phyloP scores from a whole-genome alignment of 2,797 vertebrate species.

The Sphaeramia orbicularis region DNA sequence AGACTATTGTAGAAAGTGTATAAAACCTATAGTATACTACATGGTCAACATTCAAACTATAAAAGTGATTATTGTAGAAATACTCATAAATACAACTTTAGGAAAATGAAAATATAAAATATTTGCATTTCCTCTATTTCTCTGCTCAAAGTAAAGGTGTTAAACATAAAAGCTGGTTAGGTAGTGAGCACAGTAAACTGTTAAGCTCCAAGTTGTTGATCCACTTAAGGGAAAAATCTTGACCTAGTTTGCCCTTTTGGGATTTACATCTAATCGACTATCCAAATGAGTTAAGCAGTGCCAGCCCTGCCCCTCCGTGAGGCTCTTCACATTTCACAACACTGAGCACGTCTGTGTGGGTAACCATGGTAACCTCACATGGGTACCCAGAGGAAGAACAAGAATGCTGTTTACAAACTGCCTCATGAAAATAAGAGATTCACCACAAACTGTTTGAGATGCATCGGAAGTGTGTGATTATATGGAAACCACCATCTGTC shows the following conservation, averaged over 20 bases:
- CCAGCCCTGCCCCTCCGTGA: constrained; percentile 33
- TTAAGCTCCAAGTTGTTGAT: constrained; percentile 76
- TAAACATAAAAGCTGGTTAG: constrained; percentile 58
- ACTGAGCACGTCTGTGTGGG: constrained; percentile 31
- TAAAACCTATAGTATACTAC: neutral
- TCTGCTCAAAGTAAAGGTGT: constrained; percentile 45
- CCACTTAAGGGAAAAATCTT: constrained; percentile 79
- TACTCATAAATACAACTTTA: neutral
- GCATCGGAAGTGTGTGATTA: constrained; percentile 79
- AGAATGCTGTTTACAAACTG: constrained; percentile 78
- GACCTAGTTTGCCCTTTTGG: constrained; percentile 73
- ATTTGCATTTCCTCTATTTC: neutral
- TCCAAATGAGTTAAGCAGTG: constrained; percentile 63
- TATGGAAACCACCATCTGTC: constrained; percentile 76
- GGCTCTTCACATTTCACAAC: constrained; percentile 70
- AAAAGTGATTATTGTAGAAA: neutral
- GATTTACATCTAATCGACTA: constrained; percentile 73
- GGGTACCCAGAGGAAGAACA: constrained; percentile 64
- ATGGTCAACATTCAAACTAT: constrained; percentile 1
- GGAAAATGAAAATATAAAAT: neutral
- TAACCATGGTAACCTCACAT: constrained; percentile 59
- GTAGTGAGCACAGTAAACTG: constrained; percentile 39
- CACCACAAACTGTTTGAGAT: constrained; percentile 68
- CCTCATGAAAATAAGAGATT: constrained; percentile 69
- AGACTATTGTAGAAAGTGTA: neutral